Percentiles rank a stretch among this genome's conserved stretches.
Conservation (phyloP, 2,888 invertebrate species). For the Biston stratarius region DNA sequence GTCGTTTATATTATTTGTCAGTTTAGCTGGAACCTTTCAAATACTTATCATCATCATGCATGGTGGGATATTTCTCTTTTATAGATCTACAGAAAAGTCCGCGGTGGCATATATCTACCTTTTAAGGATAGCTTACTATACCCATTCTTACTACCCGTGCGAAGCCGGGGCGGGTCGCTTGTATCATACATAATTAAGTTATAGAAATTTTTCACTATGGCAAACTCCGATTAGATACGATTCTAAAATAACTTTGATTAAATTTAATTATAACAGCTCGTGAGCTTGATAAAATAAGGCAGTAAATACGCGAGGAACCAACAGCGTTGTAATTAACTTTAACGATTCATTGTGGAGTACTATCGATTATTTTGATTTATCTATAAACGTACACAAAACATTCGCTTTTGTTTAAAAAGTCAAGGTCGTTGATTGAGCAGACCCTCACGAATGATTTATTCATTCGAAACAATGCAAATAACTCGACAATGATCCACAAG, state of each 20-base stretch:
- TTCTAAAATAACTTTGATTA: conserved; percentile 46
- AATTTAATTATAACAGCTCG: conserved; percentile 58
- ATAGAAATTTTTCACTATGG: neutral
- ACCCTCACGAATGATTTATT: conserved; percentile 53
- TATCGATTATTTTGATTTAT: conserved; percentile 64
- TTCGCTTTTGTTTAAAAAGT: conserved; percentile 67
- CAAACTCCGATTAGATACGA: conserved; percentile 4
- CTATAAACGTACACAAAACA: conserved; percentile 56
- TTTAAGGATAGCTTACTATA: no score
- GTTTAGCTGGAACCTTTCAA: neutral
- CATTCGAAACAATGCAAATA: conserved; percentile 55
- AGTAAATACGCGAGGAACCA: conserved; percentile 51
- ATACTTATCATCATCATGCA: no score
- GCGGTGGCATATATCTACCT: no score
- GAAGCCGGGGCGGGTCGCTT: no score
- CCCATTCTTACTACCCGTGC: no score
- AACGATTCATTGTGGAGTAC: conserved; percentile 61
- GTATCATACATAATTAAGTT: neutral
- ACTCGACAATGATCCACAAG: conserved; percentile 52
- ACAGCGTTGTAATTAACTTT: conserved; percentile 58
- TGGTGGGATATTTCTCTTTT: no score
- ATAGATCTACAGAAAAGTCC: no score
- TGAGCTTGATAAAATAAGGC: conserved; percentile 50
- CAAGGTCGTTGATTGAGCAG: conserved; percentile 56
- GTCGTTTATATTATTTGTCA: no score